Conservation (phyloP, 2,888 invertebrate genomes). For the Clistopyga incitator region DNA sequence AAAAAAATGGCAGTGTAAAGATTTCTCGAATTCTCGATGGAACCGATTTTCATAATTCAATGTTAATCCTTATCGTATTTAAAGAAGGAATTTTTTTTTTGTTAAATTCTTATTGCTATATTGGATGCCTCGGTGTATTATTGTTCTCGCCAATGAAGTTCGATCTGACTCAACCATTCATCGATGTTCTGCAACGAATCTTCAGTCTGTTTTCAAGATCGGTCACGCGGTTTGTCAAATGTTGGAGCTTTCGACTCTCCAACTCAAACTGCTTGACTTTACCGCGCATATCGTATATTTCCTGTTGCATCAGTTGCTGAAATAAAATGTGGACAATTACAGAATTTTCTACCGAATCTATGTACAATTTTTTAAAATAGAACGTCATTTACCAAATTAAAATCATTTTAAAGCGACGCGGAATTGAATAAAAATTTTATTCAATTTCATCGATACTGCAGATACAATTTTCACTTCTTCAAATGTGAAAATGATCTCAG, state of each 20-base stretch:
- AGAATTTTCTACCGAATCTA: conserved; percentile 15
- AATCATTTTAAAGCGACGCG: too few relatives aligned
- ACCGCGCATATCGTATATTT: conserved; percentile 79
- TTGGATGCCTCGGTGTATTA: conserved; percentile 8
- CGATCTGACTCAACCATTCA: conserved; percentile 40
- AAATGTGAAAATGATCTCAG: too few relatives aligned
- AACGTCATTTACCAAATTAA: neutral
- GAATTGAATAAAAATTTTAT: too few relatives aligned
- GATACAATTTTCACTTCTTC: too few relatives aligned
- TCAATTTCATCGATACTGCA: too few relatives aligned
- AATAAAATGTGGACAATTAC: conserved; percentile 50
- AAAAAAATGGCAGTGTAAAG: conserved; percentile 68
- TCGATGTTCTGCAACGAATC: conserved; percentile 73
- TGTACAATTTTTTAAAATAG: conserved; percentile 35
- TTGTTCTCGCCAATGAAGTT: neutral
- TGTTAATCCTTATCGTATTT: conserved; percentile 18
- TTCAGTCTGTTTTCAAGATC: conserved; percentile 80
- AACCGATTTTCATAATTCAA: conserved; percentile 15
- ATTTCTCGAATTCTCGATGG: conserved; percentile 33
- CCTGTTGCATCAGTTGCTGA: conserved; percentile 80
- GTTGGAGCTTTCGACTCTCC: conserved; percentile 80
- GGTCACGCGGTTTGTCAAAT: conserved; percentile 77
- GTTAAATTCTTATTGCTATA: neutral
- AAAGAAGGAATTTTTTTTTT: conserved; percentile 2
- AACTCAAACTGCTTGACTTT: conserved; percentile 80